Base-by-base conservation (phyloP, 2,888 invertebrate genomes). In the Eupithecia inturbata region DNA sequence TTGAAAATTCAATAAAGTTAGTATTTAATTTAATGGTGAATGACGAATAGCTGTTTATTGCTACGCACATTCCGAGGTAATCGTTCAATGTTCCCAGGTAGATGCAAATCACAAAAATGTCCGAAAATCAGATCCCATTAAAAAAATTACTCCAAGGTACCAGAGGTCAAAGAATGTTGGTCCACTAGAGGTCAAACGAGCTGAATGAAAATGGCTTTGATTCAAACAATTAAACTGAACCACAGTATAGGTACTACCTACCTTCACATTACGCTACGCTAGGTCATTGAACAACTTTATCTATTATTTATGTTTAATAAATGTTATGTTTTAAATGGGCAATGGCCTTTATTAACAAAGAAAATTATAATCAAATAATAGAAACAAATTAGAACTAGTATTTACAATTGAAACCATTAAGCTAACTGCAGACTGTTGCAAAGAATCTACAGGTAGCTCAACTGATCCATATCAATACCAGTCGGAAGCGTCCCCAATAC, bases 141-240 rank as follows among this genome's bases (percentile, higher is more conserved):
- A 14, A 60, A 14, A 60, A 60, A 62, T 7, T 12, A 31, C 28
- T 6, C 6, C 62, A 62, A 31, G 62, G 62, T 62, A 62, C 62
- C 19, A 28, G 60, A 60, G 60, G 60, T 60, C 28, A 60, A 16
- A 16, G 7, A 31, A 26, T 7, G 26, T 57, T 57, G 12, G 57
- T 22, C n/a, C n/a, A 57, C 22, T 12, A 3, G 22, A 57, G 57
- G 57, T 57, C 57, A 57, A 53, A 57, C 14, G 14, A 26, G 26
- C 57, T 57, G 57, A 57, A 57, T 57, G 57, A 26, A 57, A 49
- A 57, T 12, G 26, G 57, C 26, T 57, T 57, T 57, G 26, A 57
- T 57, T 57, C 57, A 26, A 57, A 57, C 57, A 57, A 57, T 57
- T 26, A 57, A 57, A 26, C 57, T 26, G 26, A 57, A 10, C 57